Evolutionary conservation across 2,113 vertebrate genomes (phyloP).

Genomic region (Pogonocichla stellata): DNA sequence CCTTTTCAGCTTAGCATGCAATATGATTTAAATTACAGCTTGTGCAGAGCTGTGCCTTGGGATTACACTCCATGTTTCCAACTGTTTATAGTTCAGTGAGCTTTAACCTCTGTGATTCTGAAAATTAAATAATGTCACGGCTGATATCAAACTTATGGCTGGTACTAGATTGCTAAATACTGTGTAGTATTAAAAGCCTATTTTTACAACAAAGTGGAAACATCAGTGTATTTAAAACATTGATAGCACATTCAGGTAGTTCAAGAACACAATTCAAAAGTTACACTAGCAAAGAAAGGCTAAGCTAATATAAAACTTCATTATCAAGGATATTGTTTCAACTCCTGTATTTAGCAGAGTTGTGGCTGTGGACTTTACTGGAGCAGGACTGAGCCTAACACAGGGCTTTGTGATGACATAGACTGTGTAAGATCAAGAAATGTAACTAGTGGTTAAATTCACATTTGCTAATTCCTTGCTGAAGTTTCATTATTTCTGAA

Average conservation of each 20-base stretch:
- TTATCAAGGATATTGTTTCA: background rate
- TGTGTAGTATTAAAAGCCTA: slow-evolving; percentile 1
- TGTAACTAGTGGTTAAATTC: background rate
- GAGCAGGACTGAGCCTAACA: background rate
- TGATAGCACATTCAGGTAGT: background rate
- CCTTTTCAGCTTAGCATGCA: slow-evolving; percentile 61
- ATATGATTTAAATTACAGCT: slow-evolving; percentile 66
- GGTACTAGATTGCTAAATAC: slow-evolving; percentile 23
- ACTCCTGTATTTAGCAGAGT: background rate
- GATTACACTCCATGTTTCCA: slow-evolving; percentile 46
- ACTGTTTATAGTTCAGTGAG: slow-evolving; percentile 66
- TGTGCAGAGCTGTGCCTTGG: slow-evolving; percentile 54
- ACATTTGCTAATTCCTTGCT: background rate
- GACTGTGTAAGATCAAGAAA: background rate
- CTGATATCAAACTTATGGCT: slow-evolving; percentile 59
- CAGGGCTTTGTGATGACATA: background rate
- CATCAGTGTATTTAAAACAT: background rate
- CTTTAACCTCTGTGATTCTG: slow-evolving; percentile 55
- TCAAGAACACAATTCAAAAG: background rate
- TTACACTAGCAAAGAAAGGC: background rate
- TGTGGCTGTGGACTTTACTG: background rate
- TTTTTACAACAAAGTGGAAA: slow-evolving; percentile 28
- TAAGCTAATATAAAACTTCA: background rate
- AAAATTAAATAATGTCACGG: slow-evolving; percentile 59
- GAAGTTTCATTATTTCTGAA: background rate